A percentile compares a stretch with the other conserved stretches of the same genome.
Evolutionary conservation across 1,140 invertebrate species (phyloP).

Genomic region (Agrypnia vestita): DNA sequence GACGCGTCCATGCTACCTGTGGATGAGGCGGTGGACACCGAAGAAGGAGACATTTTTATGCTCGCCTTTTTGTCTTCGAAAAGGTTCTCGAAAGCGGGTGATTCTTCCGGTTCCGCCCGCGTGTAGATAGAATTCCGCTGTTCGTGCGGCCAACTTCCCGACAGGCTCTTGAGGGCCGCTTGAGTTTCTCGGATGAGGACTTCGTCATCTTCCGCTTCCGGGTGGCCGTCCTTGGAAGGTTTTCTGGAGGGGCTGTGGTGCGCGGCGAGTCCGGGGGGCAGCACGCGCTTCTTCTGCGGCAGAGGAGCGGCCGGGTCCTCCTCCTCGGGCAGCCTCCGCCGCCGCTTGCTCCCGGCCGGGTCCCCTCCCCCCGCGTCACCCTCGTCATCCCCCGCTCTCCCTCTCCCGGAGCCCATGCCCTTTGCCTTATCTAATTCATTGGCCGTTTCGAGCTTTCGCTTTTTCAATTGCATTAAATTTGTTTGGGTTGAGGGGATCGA

Average conservation of each 20-base stretch:
- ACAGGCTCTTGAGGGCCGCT: constrained; percentile 86
- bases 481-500: constrained; percentile 67
- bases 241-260: constrained; percentile 63
- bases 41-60: constrained; percentile 78
- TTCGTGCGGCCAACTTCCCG: constrained; percentile 83
- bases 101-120: constrained; percentile 81
- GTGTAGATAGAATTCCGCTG: constrained; percentile 77
- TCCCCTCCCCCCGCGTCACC: constrained; percentile 62
- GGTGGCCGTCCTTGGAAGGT: constrained; percentile 51
- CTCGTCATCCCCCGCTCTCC: constrained; percentile 64
- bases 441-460: constrained; percentile 70
- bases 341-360: constrained; percentile 63
- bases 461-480: constrained; percentile 70
- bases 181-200: constrained; percentile 89
- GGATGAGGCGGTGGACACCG: constrained; percentile 74
- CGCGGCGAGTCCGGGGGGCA: constrained; percentile 63
- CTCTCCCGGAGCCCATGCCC: constrained; percentile 64
- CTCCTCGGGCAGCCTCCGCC: constrained; percentile 65
- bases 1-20: constrained; percentile 76
- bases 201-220: constrained; percentile 80
- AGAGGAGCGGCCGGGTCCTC: constrained; percentile 64
- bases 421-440: constrained; percentile 68
- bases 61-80: constrained; percentile 86
- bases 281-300: constrained; percentile 61
- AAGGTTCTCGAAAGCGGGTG: constrained; percentile 86